Conservation (phyloP, 2,888 invertebrate genomes). For the Meteorus colon region DNA sequence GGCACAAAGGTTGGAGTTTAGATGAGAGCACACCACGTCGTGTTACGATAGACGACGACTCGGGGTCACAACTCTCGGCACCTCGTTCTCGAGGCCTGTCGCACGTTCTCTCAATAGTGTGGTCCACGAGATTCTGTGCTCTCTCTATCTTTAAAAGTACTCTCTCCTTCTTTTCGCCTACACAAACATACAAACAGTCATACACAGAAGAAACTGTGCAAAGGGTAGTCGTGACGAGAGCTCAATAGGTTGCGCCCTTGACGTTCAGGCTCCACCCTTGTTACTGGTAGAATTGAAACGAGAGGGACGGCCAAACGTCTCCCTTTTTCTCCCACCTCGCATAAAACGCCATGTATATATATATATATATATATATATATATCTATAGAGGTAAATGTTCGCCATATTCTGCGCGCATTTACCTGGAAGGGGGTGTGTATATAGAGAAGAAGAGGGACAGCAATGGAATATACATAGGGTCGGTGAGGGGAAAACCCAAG, state of each 20-base stretch:
- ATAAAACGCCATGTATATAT: background rate
- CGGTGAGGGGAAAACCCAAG: background rate
- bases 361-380: background rate
- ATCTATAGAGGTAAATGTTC: background rate
- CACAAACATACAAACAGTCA: no score
- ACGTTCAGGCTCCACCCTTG: slow-evolving; percentile 23
- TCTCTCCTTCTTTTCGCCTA: background rate
- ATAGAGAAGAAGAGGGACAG: background rate
- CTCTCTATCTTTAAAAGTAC: background rate
- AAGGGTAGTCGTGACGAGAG: slow-evolving; percentile 8
- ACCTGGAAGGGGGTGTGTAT: background rate
- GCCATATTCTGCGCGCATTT: slow-evolving; percentile 8
- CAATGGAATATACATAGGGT: background rate
- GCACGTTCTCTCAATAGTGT: background rate
- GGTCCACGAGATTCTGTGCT: background rate
- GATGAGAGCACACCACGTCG: no score
- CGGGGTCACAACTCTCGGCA: slow-evolving; percentile 2
- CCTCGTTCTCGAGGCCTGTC: background rate
- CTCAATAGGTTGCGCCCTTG: slow-evolving; percentile 1
- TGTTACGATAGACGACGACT: no score
- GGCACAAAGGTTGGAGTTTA: no score
- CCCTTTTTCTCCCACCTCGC: slow-evolving; percentile 9
- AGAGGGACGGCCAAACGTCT: slow-evolving; percentile 8
- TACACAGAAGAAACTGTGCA: background rate
- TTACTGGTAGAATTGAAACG: background rate